These are phyloP conservation scores for Teleopsis dalmanni DNA, from an alignment of 1,140 invertebrate genomes.

Conservation along the genomic window DNA sequence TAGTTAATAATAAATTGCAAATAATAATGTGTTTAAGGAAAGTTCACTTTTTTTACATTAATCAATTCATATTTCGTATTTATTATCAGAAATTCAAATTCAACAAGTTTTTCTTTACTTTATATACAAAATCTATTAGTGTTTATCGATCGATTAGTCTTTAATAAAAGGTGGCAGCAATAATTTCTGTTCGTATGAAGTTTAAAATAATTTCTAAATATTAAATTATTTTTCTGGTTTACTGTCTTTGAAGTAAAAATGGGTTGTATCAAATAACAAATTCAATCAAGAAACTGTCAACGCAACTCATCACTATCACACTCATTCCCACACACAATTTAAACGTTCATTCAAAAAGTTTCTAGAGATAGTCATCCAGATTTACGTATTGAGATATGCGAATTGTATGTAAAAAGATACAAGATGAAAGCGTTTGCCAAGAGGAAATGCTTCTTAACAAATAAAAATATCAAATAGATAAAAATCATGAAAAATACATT, in stretches of 20 bases:
- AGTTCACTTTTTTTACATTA: no score
- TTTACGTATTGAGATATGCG: neutral
- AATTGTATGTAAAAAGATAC: slow-evolving; percentile 1
- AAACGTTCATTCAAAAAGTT: neutral
- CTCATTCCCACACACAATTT: neutral
- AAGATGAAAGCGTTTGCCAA: neutral
- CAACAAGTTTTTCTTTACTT: no score
- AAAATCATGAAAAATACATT: no score
- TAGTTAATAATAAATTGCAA: no score
- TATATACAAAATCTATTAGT: no score
- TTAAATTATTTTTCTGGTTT: neutral
- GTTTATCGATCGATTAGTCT: neutral
- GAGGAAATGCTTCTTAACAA: no score
- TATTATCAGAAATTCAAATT: no score
- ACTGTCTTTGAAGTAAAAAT: slow-evolving; percentile 8
- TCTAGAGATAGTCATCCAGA: neutral
- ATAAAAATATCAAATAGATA: no score
- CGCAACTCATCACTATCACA: neutral
- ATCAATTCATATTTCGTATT: no score
- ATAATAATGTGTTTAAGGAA: no score
- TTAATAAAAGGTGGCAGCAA: neutral
- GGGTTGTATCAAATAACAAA: slow-evolving; percentile 7
- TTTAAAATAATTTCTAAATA: neutral
- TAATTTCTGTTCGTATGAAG: neutral
- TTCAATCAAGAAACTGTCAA: slow-evolving; percentile 9